Base-by-base conservation (phyloP, 2,797 vertebrate genomes). In the Lacerta viridis region DNA sequence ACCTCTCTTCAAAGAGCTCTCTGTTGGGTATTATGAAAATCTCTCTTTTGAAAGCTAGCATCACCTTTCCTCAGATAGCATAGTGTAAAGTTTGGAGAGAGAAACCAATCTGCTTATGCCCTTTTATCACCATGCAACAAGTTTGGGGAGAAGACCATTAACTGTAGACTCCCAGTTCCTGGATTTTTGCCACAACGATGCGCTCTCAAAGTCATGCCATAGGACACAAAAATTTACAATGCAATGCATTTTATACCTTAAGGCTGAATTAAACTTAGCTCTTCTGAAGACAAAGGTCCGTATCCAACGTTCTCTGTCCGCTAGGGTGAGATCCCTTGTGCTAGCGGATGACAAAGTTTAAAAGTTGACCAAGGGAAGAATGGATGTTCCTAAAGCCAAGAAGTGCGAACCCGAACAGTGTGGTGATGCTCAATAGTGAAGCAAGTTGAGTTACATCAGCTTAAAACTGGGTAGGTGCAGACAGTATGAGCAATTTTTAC, bases 1-100 rank as follows among this genome's bases (percentile, higher is more conserved):
- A 86, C 69, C 74, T 82, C 66, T 50, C 90, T 33, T 86, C 68
- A 55, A 10, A 86, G 91, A 88, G 80, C 71, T 89, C 83, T 71
- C 10, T 9, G 20, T 1, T n/a, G 75, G 29, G 0, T 0, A 43
- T 86, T 81, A 0, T 0, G 46, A 86, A 88, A 83, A 82, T 68
- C 69, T 87, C 87, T 72, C n/a, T 82, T 87, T 84, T 82, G 83
- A 81, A 83, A 77, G 27, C 87, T 77, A 46, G 27, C 79, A 2
- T 18, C 25, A 23, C 83, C 15, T 0, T 80, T 91, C 71, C 13
- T 20, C 11, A 76, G 25, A 29, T 25, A 86, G 50, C 43, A 43
- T 90, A 83, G 80, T 74, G 5, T 17, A 77, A 88, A 86, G 78
- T 72, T 88, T 74, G 83, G 84, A 77, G 83, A 61, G 68, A 27